Percentiles rank a stretch among this genome's conserved stretches.
Evolutionary conservation across 2,888 invertebrate genomes (phyloP).

Genomic region (Amphipyra berbera): DNA sequence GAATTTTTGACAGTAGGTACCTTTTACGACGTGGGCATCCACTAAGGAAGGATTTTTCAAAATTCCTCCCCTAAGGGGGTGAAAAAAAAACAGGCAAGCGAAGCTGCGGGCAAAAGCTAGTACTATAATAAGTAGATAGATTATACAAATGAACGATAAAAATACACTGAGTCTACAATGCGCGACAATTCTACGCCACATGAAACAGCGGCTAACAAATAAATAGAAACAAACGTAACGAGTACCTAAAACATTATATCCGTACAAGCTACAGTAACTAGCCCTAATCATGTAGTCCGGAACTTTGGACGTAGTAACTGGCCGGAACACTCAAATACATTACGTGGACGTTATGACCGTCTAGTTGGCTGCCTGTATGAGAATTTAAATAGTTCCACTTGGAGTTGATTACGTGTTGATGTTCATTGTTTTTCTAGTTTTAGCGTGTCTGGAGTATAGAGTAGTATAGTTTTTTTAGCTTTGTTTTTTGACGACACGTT

Average conservation of each 20-base stretch:
- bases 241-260: constrained; percentile 40
- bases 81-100: too few relatives aligned
- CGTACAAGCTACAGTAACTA: constrained; percentile 6
- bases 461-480: too few relatives aligned
- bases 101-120: too few relatives aligned
- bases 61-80: too few relatives aligned
- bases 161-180: too few relatives aligned
- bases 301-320: constrained; percentile 62
- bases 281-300: constrained; percentile 61
- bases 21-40: too few relatives aligned
- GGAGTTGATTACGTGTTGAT: constrained; percentile 14
- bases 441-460: neutral
- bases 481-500: too few relatives aligned
- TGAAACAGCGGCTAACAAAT: constrained; percentile 37
- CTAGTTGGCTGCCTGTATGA: constrained; percentile 32
- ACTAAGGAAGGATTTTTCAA: too few relatives aligned
- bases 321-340: constrained; percentile 69
- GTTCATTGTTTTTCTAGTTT: constrained; percentile 7
- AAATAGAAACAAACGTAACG: constrained; percentile 46
- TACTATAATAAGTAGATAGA: too few relatives aligned
- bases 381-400: constrained; percentile 35
- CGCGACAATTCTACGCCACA: constrained; percentile 41
- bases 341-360: constrained; percentile 58
- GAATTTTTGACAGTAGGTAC: too few relatives aligned
- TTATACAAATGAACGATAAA: too few relatives aligned